A percentile compares a stretch with the other conserved stretches of the same genome.
Conservation (phyloP, 1,140 invertebrate genomes). For the Pseudomyrmex concolor region DNA sequence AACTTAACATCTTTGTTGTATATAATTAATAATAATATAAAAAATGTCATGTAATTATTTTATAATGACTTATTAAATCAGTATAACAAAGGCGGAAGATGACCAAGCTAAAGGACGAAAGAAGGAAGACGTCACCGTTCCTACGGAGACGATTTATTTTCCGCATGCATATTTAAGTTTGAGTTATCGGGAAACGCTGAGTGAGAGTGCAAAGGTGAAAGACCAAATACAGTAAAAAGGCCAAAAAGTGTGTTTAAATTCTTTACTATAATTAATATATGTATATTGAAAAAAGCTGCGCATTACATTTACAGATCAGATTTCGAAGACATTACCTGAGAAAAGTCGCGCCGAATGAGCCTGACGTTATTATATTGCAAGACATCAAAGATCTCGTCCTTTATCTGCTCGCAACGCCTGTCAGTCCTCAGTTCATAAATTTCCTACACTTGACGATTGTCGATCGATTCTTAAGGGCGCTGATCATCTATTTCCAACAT, state of each 20-base stretch:
- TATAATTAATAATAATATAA: no score
- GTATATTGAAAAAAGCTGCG: not conserved
- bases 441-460: slow-evolving; percentile 86
- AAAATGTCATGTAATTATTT: no score
- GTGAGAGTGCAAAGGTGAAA: slow-evolving; percentile 76
- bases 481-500: slow-evolving; percentile 88
- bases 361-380: slow-evolving; percentile 87
- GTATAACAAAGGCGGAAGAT: slow-evolving; percentile 67
- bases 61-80: slow-evolving; percentile 16
- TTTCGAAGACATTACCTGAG: slow-evolving; percentile 86
- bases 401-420: slow-evolving; percentile 84
- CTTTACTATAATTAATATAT: slow-evolving; percentile 17
- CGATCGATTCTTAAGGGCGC: slow-evolving; percentile 87
- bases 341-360: slow-evolving; percentile 84
- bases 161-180: slow-evolving; percentile 76
- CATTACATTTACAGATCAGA: slow-evolving; percentile 83
- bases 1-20: no score
- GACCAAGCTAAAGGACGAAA: slow-evolving; percentile 63
- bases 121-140: slow-evolving; percentile 11
- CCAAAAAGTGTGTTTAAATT: not conserved
- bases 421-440: slow-evolving; percentile 86
- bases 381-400: slow-evolving; percentile 88
- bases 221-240: not conserved
- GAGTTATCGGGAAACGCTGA: slow-evolving; percentile 75
- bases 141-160: slow-evolving; percentile 71